Base-by-base conservation (phyloP, 2,888 invertebrate species). In the Eueremaeus valkanovi region DNA sequence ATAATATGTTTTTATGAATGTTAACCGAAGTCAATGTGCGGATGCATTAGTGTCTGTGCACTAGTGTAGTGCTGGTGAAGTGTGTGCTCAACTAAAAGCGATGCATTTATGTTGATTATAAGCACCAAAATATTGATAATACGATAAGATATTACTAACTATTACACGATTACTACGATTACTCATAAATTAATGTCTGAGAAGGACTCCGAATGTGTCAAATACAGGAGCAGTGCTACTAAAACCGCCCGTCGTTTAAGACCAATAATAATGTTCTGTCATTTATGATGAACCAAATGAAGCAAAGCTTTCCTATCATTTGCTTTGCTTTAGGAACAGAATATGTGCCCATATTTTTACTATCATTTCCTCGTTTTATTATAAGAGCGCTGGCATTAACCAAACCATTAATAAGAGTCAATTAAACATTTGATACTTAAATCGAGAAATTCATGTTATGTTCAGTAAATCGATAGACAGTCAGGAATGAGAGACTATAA, bases 111-210 rank as follows among this genome's bases (percentile, higher is more conserved):
- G 31, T 31, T 36, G 66, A 66, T 36, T 36, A 36, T 36, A 40
- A 36, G 66, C 66, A 66, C 8, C 18, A 36, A 31, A 36, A 66
- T 66, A 66, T 66, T 66, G 66, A 66, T 66, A 66, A 66, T 66
- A 31, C 33, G 66, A 66, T 66, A 66, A 66, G 66, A 66, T 66
- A 66, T 66, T 18, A 66, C 66, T 36, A 66, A 66, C 66, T 66
- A 66, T 66, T 66, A 66, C 66, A 66, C 18, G 36, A n/a, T n/a
- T n/a, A n/a, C n/a, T n/a, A n/a, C n/a, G 66, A 66, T 66, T 66
- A 66, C 66, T 36, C 66, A 66, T 66, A 66, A 66, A 66, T 66
- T 66, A 66, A 66, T 66, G 66, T 40, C 40, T n/a, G n/a, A n/a
- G n/a, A n/a, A n/a, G n/a, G n/a, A n/a, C n/a, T 66, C n/a, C 21